Base-by-base conservation (phyloP, 2,113 vertebrate genomes). In the Terrapene triunguis region DNA sequence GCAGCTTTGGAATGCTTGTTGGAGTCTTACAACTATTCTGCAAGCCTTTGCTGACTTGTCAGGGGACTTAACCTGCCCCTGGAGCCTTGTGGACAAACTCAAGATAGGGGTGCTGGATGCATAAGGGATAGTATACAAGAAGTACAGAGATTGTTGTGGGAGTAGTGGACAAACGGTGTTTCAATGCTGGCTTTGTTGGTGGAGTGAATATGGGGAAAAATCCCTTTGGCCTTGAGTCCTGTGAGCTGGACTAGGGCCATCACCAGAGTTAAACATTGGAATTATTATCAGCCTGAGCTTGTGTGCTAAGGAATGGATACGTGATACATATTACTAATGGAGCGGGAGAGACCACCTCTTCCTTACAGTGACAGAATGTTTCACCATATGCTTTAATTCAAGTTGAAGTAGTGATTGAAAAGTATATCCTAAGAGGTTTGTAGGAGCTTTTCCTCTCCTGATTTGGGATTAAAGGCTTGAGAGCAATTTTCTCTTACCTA, bases 261-360 rank as follows among this genome's bases (percentile, higher is more conserved):
- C 17, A 35, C 32, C 53, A 22, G 2, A 29, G 0, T 0, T n/a
- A 16, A 44, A 25, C 78, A 54, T 24, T 57, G 79, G 6, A 29
- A 16, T 93, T 94, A 89, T 87, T 80, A 89, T 35, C 42, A 89
- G 29, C 22, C 48, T 87, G 82, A 10, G 44, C 35, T 50, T 88
- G 74, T 38, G 50, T 47, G 11, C 10, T n/a, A 82, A 10, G 72
- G 72, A 76, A 22, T 65, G 84, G 42, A 4, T 8, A 14, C 35
- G 48, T 51, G 38, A 78, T 83, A 2, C 4, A 0, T 35, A 27
- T 25, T 79, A 2, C 50, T 69, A 11, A 25, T 76, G 14, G 80
- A 87, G 74, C 93, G 5, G 42, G 72, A 76, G 24, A 44, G 72
- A 44, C 72, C 24, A 44, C 6, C 9, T 76, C 24, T 76, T 12